Conservation (phyloP, 2,888 invertebrate genomes). For the Tholera decimalis region DNA sequence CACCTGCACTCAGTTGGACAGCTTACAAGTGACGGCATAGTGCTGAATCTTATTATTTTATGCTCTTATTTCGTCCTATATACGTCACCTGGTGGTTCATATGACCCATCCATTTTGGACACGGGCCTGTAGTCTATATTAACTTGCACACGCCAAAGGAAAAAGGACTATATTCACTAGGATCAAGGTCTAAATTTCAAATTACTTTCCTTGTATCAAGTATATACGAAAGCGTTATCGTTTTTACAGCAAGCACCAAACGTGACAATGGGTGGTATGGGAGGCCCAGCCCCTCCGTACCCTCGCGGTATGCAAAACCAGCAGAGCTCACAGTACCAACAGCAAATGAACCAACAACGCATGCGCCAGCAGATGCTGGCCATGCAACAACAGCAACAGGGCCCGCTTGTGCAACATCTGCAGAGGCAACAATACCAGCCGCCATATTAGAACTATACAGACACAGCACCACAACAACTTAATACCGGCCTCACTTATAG, state of each 20-base stretch:
- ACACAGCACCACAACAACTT: background rate
- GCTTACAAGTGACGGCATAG: too few species aligned
- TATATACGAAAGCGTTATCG: background rate
- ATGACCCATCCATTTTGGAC: too few species aligned
- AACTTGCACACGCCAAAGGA: background rate
- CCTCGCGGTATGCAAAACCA: slow-evolving; percentile 92
- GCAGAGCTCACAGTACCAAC: slow-evolving; percentile 92
- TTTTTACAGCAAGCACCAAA: slow-evolving; percentile 93
- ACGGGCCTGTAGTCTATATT: too few species aligned
- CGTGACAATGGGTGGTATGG: slow-evolving; percentile 96
- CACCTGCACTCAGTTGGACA: too few species aligned
- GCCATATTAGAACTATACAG: slow-evolving; percentile 77
- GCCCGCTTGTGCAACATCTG: slow-evolving; percentile 88
- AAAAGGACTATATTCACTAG: background rate
- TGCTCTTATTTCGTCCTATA: too few species aligned
- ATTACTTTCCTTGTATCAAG: background rate
- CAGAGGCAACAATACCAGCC: slow-evolving; percentile 88
- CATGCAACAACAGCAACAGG: slow-evolving; percentile 93
- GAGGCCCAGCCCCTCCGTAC: slow-evolving; percentile 95
- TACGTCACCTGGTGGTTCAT: too few species aligned
- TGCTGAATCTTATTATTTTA: too few species aligned
- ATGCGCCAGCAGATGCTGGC: slow-evolving; percentile 94
- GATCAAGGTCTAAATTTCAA: background rate
- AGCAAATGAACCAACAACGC: slow-evolving; percentile 90
- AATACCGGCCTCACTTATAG: background rate